phyloP scores from a whole-genome alignment of 2,113 vertebrate genomes.

The Erinaceus europaeus region DNA sequence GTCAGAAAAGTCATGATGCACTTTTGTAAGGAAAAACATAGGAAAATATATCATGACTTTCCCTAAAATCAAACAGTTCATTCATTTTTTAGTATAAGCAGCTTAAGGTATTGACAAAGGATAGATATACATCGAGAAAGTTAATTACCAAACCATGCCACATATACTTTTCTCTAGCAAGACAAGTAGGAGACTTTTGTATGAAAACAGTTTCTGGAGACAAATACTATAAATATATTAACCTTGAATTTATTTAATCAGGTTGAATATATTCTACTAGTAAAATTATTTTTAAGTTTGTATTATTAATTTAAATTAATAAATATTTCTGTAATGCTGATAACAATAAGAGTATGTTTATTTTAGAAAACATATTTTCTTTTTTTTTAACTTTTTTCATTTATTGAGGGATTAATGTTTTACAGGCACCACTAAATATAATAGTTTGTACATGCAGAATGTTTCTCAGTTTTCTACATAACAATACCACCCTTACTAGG shows the following conservation, averaged over 20 bases:
- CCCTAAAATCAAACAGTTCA: no score
- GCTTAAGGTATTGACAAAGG: constrained; percentile 5
- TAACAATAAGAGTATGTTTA: background rate
- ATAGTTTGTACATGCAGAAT: no score
- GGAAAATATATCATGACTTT: no score
- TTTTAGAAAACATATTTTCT: constrained; percentile 43
- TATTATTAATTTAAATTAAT: constrained; percentile 43
- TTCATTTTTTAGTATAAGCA: constrained; percentile 25
- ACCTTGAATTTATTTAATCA: constrained; percentile 20
- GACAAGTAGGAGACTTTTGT: constrained; percentile 42
- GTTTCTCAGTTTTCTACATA: no score
- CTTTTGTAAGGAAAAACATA: no score
- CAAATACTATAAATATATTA: constrained; percentile 8
- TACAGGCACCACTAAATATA: no score
- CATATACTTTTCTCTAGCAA: constrained; percentile 2
- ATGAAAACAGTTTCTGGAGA: constrained; percentile 41
- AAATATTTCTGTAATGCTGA: background rate
- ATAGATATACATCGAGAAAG: background rate
- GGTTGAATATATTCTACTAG: background rate
- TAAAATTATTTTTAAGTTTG: constrained; percentile 15
- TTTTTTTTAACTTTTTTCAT: no score
- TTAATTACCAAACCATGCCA: constrained; percentile 29
- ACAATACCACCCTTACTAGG: no score
- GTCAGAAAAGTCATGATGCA: no score
- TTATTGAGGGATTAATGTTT: no score